Base-by-base conservation (phyloP, 2,113 vertebrate species). In the Archilochus colubris region DNA sequence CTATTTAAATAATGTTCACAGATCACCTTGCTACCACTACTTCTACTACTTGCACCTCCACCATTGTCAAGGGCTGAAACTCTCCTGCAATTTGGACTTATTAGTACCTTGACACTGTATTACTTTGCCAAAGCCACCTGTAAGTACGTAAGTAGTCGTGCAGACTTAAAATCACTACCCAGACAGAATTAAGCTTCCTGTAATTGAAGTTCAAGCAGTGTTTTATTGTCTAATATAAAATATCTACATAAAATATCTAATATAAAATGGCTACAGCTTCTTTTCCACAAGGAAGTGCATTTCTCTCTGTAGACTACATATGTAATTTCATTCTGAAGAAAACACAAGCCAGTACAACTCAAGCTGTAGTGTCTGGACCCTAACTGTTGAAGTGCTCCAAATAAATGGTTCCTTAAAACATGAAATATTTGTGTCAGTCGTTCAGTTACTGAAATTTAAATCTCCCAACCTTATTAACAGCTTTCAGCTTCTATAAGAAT, bases 341-440 rank as follows among this genome's bases (percentile, higher is more conserved):
- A 72, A 92, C 40, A 38, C 14, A 20, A 10, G 16, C 38, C 38
- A 83, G 38, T 66, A 61, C 50, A 92, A 67, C 33, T 81, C 30
- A 50, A 68, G 80, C 27, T 86, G 46, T 44, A 64, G 12, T 44
- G 69, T 50, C 64, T 40, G 55, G 28, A 93, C 28, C 53, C 27
- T 50, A 63, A 59, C 5, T 77, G 54, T 15, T 67, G 3, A 87
- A 91, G 19, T 40, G 25, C 33, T 62, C 77, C 40, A 76, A 96
- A 93, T 91, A 94, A 95, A 95, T 17, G 38, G 51, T 22, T 69
- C 28, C 20, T 58, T 36, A 55, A 25, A 89, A 66, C 48, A 30
- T 83, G 7, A 77, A 77, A n/a, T 21, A 28, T 70, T 68, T 2
- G 19, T 86, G 63, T 91, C 79, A 68, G 2, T 38, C 53, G 23